Percentiles rank a stretch among this genome's conserved stretches.
These are phyloP conservation scores for Synergus umbraculus DNA, from an alignment of 2,888 invertebrate genomes.

Conservation along the genomic window DNA sequence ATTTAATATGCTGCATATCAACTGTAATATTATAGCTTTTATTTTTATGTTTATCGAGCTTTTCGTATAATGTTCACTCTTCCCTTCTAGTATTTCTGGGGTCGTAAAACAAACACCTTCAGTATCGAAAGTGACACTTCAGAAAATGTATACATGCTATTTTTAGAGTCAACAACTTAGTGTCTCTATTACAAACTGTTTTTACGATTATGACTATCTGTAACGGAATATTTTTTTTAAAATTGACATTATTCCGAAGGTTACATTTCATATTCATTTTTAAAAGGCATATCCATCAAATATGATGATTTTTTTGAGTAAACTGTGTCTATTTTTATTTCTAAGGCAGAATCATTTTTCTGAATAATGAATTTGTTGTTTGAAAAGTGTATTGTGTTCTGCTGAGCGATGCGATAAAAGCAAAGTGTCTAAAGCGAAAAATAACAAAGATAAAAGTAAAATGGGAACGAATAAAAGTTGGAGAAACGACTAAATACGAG, in stretches of 20 bases:
- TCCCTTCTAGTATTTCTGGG: neutral
- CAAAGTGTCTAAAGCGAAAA: neutral
- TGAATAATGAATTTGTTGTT: neutral
- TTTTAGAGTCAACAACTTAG: neutral
- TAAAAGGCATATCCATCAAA: too few relatives aligned
- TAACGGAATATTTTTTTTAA: neutral
- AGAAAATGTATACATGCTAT: neutral
- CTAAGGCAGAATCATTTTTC: neutral
- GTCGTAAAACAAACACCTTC: neutral
- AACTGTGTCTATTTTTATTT: conserved; percentile 16
- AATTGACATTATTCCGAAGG: neutral
- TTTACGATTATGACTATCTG: neutral
- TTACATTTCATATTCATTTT: too few relatives aligned
- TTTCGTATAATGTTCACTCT: neutral
- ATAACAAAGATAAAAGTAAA: conserved; percentile 20
- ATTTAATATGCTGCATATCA: too few relatives aligned
- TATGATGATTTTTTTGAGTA: neutral
- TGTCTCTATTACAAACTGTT: neutral
- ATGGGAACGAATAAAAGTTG: conserved; percentile 14
- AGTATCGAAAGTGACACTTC: neutral
- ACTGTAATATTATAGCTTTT: too few relatives aligned
- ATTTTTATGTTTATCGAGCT: neutral
- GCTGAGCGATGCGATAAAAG: neutral
- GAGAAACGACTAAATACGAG: conserved; percentile 7
- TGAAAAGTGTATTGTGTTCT: neutral